Evolutionary conservation across 1,140 invertebrate species (phyloP).

Genomic region (Plectrocnemia conspersa): DNA sequence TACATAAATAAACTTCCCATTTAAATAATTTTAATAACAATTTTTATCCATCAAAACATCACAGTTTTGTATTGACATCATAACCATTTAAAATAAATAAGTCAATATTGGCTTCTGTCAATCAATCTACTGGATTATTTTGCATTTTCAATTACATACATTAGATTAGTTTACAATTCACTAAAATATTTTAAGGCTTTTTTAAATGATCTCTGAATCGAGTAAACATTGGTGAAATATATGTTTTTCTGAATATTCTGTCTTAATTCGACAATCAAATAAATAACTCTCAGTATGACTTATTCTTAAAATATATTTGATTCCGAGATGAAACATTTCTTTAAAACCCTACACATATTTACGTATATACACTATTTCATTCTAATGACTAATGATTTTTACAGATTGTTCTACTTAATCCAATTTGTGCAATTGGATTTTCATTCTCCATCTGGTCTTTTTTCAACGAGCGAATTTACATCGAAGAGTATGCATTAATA

Average conservation of each 20-base stretch:
- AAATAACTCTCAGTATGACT: neutral
- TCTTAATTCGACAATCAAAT: neutral
- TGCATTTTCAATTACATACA: too few species aligned
- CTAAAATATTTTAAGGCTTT: too few species aligned
- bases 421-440: conserved; percentile 82
- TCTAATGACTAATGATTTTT: conserved; percentile 39
- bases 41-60: too few species aligned
- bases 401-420: conserved; percentile 85
- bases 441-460: conserved; percentile 82
- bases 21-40: neutral
- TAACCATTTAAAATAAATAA: too few species aligned
- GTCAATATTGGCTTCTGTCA: too few species aligned
- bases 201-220: too few species aligned
- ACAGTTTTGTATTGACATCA: too few species aligned
- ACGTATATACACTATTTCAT: conserved; percentile 3
- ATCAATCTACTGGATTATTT: too few species aligned
- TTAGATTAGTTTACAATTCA: too few species aligned
- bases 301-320: conserved; percentile 2
- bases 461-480: conserved; percentile 80
- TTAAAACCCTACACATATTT: neutral
- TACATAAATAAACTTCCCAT: neutral
- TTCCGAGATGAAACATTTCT: too few species aligned
- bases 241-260: neutral
- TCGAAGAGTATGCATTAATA: conserved; percentile 89
- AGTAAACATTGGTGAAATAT: neutral